Percentiles rank a stretch among this genome's conserved stretches.
Evolutionary conservation across 2,888 invertebrate species (phyloP).

Genomic region (Meganola albula): DNA sequence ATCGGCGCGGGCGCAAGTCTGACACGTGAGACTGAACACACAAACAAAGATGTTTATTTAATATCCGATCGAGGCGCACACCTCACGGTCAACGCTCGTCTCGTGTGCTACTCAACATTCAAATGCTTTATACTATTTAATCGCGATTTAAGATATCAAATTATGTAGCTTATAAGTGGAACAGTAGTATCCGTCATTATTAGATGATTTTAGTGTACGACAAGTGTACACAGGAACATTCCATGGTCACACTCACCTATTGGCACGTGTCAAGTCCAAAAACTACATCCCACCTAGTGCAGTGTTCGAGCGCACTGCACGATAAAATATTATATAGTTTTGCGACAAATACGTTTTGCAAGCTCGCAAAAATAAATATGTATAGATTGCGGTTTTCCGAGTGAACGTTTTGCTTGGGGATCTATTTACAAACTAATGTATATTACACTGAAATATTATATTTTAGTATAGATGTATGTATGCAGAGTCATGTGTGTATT

Average conservation of each 20-base stretch:
- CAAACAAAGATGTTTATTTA: conserved; percentile 37
- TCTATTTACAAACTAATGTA: conserved; percentile 72
- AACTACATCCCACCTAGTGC: conserved; percentile 68
- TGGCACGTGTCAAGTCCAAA: conserved; percentile 59
- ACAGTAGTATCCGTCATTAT: conserved; percentile 31
- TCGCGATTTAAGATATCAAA: conserved; percentile 29
- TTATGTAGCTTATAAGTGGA: conserved; percentile 30
- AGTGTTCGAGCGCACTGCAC: conserved; percentile 45
- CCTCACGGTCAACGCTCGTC: conserved; percentile 16
- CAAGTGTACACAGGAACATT: conserved; percentile 63
- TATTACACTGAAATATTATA: conserved; percentile 63
- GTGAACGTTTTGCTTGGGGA: conserved; percentile 44
- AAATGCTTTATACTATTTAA: conserved; percentile 15
- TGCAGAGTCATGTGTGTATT: conserved; percentile 73
- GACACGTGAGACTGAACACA: conserved; percentile 53
- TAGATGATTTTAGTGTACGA: too few species aligned
- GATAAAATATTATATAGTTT: conserved; percentile 39
- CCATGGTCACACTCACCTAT: conserved; percentile 55
- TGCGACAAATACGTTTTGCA: conserved; percentile 49
- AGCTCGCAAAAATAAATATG: conserved; percentile 59
- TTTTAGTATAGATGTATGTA: conserved; percentile 71
- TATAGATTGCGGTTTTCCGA: conserved; percentile 62
- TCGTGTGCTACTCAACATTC: conserved; percentile 14
- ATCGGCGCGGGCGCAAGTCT: conserved; percentile 40
- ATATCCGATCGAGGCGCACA: conserved; percentile 29